A percentile compares a stretch with the other conserved stretches of the same genome.
Conservation (phyloP, 2,113 vertebrate species). For the Steatornis caripensis region DNA sequence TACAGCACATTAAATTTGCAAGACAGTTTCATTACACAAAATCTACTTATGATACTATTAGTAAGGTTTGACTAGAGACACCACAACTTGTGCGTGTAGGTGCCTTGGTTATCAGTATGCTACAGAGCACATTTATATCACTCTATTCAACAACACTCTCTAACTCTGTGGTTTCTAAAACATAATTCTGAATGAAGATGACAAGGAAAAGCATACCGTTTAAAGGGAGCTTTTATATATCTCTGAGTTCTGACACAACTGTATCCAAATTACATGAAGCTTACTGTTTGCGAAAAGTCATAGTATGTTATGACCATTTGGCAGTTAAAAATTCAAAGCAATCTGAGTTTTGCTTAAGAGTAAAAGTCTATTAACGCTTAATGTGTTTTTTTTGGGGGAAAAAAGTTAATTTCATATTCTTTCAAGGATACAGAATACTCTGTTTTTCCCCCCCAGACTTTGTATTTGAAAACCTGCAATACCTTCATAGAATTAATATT, state of each 20-base stretch:
- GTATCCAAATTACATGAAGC: not conserved
- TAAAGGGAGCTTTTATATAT: not conserved
- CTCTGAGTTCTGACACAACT: not conserved
- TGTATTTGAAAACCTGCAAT: not conserved
- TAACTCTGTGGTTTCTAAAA: not conserved
- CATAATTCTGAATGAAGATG: not conserved
- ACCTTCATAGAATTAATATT: not conserved
- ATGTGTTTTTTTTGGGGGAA: fast-evolving
- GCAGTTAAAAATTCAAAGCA: not conserved
- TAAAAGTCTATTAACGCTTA: not conserved
- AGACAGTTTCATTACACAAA: not conserved
- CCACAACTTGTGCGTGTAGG: fast-evolving
- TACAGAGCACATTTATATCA: not conserved
- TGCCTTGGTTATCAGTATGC: not conserved
- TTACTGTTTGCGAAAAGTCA: not conserved
- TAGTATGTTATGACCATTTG: not conserved
- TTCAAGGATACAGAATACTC: not conserved
- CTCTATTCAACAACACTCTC: not conserved
- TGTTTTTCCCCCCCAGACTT: too few species aligned
- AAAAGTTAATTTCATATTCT: not conserved
- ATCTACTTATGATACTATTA: not conserved
- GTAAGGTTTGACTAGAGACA: not conserved
- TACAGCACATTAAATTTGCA: not conserved
- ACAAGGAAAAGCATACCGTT: not conserved
- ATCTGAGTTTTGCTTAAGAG: not conserved